These are phyloP conservation scores for Homarus americanus DNA, from an alignment of 1,140 invertebrate species.

Conservation along the genomic window DNA sequence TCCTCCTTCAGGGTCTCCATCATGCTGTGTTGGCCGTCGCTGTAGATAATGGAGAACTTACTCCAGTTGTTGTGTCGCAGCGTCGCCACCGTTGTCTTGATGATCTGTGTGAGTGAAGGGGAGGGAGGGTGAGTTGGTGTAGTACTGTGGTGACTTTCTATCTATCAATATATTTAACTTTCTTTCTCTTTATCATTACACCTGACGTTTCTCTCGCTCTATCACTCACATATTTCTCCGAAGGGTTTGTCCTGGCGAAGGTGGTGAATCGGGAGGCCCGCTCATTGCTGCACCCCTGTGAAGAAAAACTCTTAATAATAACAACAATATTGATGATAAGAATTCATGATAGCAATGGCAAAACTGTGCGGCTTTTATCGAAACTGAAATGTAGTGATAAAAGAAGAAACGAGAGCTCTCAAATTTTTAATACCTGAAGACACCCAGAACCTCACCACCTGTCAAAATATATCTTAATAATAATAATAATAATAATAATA, in stretches of 20 bases:
- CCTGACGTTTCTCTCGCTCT: background rate
- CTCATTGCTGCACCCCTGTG: conserved; percentile 51
- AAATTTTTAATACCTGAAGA: no score
- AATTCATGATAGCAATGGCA: no score
- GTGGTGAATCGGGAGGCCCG: conserved; percentile 36
- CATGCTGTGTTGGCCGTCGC: conserved; percentile 10
- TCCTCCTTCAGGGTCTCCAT: conserved; percentile 44
- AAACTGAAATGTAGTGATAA: no score
- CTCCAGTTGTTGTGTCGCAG: conserved; percentile 51
- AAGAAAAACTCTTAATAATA: background rate
- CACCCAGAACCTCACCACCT: no score
- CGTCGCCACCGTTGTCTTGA: conserved; percentile 48
- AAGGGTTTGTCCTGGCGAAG: conserved; percentile 58
- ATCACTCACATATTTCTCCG: conserved; percentile 48
- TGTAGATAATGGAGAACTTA: conserved; percentile 55
- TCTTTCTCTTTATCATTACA: background rate
- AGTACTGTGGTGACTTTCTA: no score
- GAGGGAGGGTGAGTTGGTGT: background rate
- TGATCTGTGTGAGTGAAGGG: conserved; percentile 48
- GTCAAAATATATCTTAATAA: no score
- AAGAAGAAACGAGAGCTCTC: no score
- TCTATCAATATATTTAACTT: no score
- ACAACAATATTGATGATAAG: no score
- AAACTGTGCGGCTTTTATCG: no score
- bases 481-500: no score